Evolutionary conservation across 2,113 vertebrate species (phyloP).

Genomic region (Nannobrachium achirus): DNA sequence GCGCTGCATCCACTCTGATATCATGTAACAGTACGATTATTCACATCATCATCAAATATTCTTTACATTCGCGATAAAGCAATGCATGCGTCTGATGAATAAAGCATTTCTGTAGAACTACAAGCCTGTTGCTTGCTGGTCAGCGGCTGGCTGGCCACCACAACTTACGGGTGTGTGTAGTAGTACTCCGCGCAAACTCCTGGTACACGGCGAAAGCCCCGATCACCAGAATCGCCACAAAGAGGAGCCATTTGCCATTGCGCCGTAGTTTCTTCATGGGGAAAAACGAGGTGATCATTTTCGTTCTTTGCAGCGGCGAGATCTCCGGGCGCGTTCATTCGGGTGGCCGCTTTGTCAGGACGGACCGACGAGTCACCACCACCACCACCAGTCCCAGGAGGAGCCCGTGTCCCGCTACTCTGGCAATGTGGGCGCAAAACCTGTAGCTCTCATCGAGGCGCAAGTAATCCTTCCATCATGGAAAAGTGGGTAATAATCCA

Average conservation of each 20-base stretch:
- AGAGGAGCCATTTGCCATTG: conserved; percentile 55
- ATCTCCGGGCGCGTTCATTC: conserved; percentile 18
- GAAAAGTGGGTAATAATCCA: neutral
- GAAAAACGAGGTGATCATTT: conserved; percentile 62
- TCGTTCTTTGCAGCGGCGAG: conserved; percentile 2
- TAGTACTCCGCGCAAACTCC: conserved; percentile 63
- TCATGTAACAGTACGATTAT: too few species aligned
- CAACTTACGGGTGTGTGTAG: conserved; percentile 48
- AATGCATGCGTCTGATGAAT: neutral
- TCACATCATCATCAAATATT: too few species aligned
- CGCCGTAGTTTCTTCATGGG: conserved; percentile 74
- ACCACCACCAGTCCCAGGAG: conserved; percentile 23
- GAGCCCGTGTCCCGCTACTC: conserved; percentile 8
- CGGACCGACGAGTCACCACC: conserved; percentile 7
- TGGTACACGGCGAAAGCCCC: conserved; percentile 66
- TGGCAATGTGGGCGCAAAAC: neutral
- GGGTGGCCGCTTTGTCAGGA: conserved; percentile 10
- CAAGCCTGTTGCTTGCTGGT: neutral
- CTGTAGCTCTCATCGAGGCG: conserved; percentile 34
- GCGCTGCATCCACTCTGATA: neutral
- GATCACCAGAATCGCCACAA: conserved; percentile 57
- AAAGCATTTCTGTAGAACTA: neutral
- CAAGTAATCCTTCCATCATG: conserved; percentile 12
- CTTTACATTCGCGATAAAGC: too few species aligned
- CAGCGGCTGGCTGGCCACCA: neutral